Conservation (phyloP, 2,888 invertebrate genomes). For the Acrobasis repandana region DNA sequence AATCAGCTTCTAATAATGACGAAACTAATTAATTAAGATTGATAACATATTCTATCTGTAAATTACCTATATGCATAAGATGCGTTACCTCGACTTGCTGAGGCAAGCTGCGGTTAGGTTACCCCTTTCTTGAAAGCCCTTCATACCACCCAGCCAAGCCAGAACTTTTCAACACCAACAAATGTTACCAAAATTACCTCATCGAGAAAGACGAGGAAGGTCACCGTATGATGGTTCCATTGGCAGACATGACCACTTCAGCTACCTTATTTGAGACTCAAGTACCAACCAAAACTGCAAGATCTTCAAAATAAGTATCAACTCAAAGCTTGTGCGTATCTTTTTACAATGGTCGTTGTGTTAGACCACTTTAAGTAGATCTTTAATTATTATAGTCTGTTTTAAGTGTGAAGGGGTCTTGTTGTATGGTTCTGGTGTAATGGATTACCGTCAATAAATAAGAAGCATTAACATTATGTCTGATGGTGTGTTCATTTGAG, state of each 20-base stretch:
- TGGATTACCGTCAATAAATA: slow-evolving; percentile 75
- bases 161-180: slow-evolving; percentile 44
- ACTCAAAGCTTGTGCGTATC: slow-evolving; percentile 38
- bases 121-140: slow-evolving; percentile 59
- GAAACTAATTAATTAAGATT: too few species aligned
- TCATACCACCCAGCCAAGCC: slow-evolving; percentile 44
- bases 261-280: slow-evolving; percentile 65
- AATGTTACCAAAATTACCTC: slow-evolving; percentile 54
- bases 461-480: slow-evolving; percentile 62
- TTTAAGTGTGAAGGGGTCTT: slow-evolving; percentile 13
- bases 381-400: slow-evolving; percentile 22
- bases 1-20: too few species aligned
- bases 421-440: slow-evolving; percentile 46
- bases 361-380: slow-evolving; percentile 34
- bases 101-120: slow-evolving; percentile 57
- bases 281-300: slow-evolving; percentile 44
- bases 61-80: background rate
- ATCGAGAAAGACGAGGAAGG: slow-evolving; percentile 41
- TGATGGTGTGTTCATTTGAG: slow-evolving; percentile 60
- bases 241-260: slow-evolving; percentile 71
- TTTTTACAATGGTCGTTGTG: slow-evolving; percentile 38
- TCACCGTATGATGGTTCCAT: slow-evolving; percentile 51
- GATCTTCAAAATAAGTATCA: slow-evolving; percentile 37
- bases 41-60: too few species aligned
- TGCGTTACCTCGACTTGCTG: slow-evolving; percentile 29